Base-by-base conservation (phyloP, 2,797 vertebrate species). In the Pipistrellus pygmaeus region DNA sequence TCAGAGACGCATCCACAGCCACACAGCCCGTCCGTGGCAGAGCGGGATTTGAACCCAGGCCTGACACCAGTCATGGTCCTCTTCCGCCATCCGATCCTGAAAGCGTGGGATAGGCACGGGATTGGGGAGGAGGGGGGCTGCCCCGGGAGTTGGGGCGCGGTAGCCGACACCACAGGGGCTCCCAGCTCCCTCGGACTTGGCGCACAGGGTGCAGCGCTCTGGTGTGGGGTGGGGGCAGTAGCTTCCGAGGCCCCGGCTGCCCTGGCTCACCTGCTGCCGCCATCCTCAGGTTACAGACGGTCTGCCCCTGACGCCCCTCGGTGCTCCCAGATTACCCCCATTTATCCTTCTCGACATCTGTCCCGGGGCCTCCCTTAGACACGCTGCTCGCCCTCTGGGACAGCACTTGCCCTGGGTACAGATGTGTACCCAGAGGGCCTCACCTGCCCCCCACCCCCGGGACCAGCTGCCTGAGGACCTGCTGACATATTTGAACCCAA, bases 191-290 rank as follows among this genome's bases (percentile, higher is more conserved):
- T 4, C 0, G 1, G 90, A 46, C 44, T 12, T 25, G 4, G 6
- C 11, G 0, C 0, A 0, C 48, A n/a, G 55, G 46, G 21, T 18
- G 1, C 8, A 18, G 18, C 48, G 32, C 9, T 8, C 57, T 5
- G 57, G 57, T 10, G 55, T 1, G 2, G 6, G 11, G 4, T 25
- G 30, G 15, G 5, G n/a, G 1, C 11, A 2, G 27, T 83, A 1
- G 3, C 32, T 13, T 11, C 20, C 4, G 41, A 13, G 5, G 53
- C 8, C 72, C 13, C 0, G 12, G 12, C 66, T 55, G 14, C 51
- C 15, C n/a, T 14, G 1, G 32, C 18, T n/a, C 62, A 25, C 15
- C 18, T 46, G 62, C 10, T 1, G 1, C 69, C 20, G 48, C 77
- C 62, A 14, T 1, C 14, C 57, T 51, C 7, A 6, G 72, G 12